These are phyloP conservation scores for Pelecanoides urinatrix DNA, from an alignment of 2,113 vertebrate genomes.

Conservation along the genomic window DNA sequence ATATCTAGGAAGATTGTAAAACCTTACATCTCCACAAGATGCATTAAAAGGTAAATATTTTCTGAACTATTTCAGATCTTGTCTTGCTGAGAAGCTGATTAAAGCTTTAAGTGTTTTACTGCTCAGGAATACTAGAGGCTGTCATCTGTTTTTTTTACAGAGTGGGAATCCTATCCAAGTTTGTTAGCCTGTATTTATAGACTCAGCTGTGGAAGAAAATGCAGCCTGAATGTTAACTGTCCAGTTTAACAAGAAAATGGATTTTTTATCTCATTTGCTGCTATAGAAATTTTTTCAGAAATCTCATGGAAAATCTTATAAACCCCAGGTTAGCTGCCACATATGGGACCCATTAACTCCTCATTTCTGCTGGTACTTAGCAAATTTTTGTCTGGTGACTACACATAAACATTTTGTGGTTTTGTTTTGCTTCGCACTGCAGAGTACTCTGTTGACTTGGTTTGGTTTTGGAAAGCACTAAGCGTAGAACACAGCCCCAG, in stretches of 20 bases:
- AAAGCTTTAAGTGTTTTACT: not conserved
- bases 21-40: not conserved
- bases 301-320: slow-evolving; percentile 68
- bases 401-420: slow-evolving; percentile 41
- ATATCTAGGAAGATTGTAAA: not conserved
- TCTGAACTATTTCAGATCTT: not conserved
- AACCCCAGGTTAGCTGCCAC: slow-evolving; percentile 63
- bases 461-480: slow-evolving; percentile 58
- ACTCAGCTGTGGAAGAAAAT: not conserved
- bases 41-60: not conserved
- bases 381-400: slow-evolving; percentile 78
- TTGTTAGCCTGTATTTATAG: slow-evolving; percentile 16
- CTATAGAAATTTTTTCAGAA: slow-evolving; percentile 48
- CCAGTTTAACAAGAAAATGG: slow-evolving; percentile 48
- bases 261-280: slow-evolving; percentile 47
- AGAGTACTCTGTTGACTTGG: slow-evolving; percentile 55
- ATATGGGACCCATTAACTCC: slow-evolving; percentile 72
- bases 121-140: not conserved
- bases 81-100: not conserved
- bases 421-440: slow-evolving; percentile 66
- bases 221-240: not conserved
- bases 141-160: not conserved
- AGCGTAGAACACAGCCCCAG: not conserved
- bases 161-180: not conserved
- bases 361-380: slow-evolving; percentile 74